A percentile compares a stretch with the other conserved stretches of the same genome.
These are phyloP conservation scores for Rotaria sp. DNA, from an alignment of 2,888 invertebrate genomes.

Conservation along the genomic window DNA sequence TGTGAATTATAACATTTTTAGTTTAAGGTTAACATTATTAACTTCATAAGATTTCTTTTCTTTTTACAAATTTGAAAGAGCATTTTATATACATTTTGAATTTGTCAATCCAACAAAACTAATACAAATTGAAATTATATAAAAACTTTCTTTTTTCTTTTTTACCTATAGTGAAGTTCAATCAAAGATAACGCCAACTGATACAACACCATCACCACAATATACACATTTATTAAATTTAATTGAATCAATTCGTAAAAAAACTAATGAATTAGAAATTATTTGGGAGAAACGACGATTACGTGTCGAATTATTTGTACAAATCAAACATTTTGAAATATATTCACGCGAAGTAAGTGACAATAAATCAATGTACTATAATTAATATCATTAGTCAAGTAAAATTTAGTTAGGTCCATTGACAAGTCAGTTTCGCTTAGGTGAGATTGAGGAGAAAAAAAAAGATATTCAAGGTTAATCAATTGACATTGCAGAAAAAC, in stretches of 20 bases:
- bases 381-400: not conserved
- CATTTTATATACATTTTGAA: no score
- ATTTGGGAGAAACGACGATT: not conserved
- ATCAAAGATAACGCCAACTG: not conserved
- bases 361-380: not conserved
- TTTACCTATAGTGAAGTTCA: not conserved
- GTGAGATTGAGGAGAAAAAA: not conserved
- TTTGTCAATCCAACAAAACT: no score
- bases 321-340: conserved; percentile 13
- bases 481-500: not conserved
- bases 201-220: not conserved
- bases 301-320: conserved; percentile 8
- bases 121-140: no score
- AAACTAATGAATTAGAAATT: not conserved
- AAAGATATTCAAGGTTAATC: not conserved
- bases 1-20: no score
- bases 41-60: not conserved
- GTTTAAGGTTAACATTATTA: no score
- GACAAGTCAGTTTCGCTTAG: not conserved
- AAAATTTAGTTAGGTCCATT: not conserved
- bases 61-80: no score
- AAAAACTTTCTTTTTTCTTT: not conserved
- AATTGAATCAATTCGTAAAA: conserved; percentile 1
- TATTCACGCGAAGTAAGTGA: not conserved
- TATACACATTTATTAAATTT: not conserved